Percentiles rank a stretch among this genome's conserved stretches.
phyloP scores from a whole-genome alignment of 2,888 invertebrate genomes.

The Aphodius sticticus region DNA sequence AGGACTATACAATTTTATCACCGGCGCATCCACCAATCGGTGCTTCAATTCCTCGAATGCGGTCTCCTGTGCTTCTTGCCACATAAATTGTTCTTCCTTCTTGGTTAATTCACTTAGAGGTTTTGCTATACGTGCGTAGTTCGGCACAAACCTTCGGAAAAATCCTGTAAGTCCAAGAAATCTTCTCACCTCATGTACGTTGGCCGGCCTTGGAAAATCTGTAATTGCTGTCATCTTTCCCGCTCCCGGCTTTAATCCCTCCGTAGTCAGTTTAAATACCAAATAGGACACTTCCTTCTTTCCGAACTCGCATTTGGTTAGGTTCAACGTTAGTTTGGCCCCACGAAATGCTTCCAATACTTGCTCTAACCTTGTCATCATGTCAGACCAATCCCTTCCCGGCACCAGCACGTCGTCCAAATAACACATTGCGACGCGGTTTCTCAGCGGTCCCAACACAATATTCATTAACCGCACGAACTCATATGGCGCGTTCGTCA shows the following conservation, averaged over 20 bases:
- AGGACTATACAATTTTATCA: slow-evolving; percentile 9
- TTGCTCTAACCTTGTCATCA: slow-evolving; percentile 41
- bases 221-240: slow-evolving; percentile 39
- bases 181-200: slow-evolving; percentile 26
- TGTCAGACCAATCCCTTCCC: slow-evolving; percentile 42
- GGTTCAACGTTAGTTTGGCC: slow-evolving; percentile 47
- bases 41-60: slow-evolving; percentile 16
- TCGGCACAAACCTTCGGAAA: slow-evolving; percentile 29
- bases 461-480: too few relatives aligned
- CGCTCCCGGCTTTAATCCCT: slow-evolving; percentile 31
- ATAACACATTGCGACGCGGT: slow-evolving; percentile 43
- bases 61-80: slow-evolving; percentile 11
- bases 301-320: slow-evolving; percentile 47
- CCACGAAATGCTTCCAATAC: slow-evolving; percentile 42
- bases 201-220: slow-evolving; percentile 28
- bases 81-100: slow-evolving; percentile 13
- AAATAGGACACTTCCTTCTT: slow-evolving; percentile 44
- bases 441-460: slow-evolving; percentile 7
- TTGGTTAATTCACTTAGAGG: slow-evolving; percentile 28
- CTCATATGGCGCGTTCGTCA: background rate
- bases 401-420: slow-evolving; percentile 50
- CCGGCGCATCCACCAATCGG: slow-evolving; percentile 7
- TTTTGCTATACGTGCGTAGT: slow-evolving; percentile 9
- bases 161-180: slow-evolving; percentile 26
- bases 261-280: slow-evolving; percentile 43